phyloP scores from a whole-genome alignment of 2,113 vertebrate genomes.

The Pycnonotus jocosus region DNA sequence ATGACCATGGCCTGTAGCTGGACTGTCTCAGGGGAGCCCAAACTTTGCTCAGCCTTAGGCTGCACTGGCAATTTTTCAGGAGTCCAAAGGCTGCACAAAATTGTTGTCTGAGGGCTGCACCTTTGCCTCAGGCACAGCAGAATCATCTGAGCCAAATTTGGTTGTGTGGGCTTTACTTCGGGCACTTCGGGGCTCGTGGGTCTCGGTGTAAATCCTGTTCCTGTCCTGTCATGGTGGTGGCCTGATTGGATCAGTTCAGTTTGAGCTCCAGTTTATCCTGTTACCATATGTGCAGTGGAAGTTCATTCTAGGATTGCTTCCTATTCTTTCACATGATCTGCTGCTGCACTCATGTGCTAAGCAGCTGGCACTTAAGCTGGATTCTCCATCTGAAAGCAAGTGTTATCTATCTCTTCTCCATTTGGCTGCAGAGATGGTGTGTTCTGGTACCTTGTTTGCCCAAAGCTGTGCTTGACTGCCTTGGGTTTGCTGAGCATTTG shows the following conservation, averaged over 20 bases:
- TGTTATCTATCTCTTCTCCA: background rate
- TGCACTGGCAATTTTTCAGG: slow-evolving; percentile 4
- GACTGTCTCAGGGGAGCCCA: slow-evolving; percentile 70
- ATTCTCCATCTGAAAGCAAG: background rate
- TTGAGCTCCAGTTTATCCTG: background rate
- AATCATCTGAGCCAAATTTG: slow-evolving; percentile 9
- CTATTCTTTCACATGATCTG: background rate
- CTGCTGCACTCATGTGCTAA: background rate
- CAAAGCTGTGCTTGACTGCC: background rate
- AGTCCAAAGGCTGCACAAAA: slow-evolving; percentile 24
- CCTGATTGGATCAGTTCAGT: background rate
- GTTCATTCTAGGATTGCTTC: background rate
- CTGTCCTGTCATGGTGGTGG: slow-evolving; percentile 1
- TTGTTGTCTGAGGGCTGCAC: background rate
- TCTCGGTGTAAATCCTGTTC: background rate
- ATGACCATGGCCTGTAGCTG: slow-evolving; percentile 62
- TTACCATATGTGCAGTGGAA: background rate
- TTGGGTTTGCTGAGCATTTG: background rate
- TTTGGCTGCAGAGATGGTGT: background rate
- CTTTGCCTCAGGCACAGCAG: background rate
- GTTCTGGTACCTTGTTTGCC: background rate
- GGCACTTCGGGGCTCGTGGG: background rate
- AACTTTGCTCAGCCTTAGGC: slow-evolving; percentile 64
- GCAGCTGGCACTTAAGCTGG: background rate
- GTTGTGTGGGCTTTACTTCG: background rate